Evolutionary conservation across 2,888 invertebrate species (phyloP).

Genomic region (Cantharis rufa): DNA sequence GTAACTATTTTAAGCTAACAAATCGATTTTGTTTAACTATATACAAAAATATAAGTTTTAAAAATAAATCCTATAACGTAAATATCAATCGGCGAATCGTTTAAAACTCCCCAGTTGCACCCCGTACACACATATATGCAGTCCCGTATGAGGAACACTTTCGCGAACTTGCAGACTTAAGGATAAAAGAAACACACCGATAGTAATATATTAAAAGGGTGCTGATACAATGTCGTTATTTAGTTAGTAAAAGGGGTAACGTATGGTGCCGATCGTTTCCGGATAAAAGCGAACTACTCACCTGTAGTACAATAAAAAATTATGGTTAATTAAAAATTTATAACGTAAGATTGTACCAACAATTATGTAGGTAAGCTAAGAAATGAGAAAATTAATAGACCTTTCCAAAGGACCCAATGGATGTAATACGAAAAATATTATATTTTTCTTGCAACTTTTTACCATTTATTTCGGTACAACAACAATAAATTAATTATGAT

Average conservation of each 20-base stretch:
- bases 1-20: slow-evolving; percentile 25
- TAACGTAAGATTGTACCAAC: background rate
- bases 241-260: slow-evolving; percentile 44
- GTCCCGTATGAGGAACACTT: slow-evolving; percentile 28
- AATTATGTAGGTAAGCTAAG: background rate
- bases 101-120: slow-evolving; percentile 20
- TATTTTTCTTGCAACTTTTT: too few relatives aligned
- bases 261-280: slow-evolving; percentile 37
- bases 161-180: slow-evolving; percentile 41
- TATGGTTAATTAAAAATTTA: background rate
- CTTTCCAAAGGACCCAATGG: background rate
- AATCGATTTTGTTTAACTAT: slow-evolving; percentile 15
- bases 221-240: slow-evolving; percentile 48
- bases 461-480: too few relatives aligned
- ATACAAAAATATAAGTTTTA: background rate
- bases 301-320: background rate
- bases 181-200: slow-evolving; percentile 39
- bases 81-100: slow-evolving; percentile 28
- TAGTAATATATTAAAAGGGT: slow-evolving; percentile 45
- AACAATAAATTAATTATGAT: too few relatives aligned
- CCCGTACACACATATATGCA: slow-evolving; percentile 15
- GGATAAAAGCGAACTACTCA: slow-evolving; percentile 38
- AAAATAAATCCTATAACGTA: slow-evolving; percentile 6
- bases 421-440: background rate
- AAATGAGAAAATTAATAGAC: background rate